Percentiles rank a stretch among this genome's conserved stretches.
These are phyloP conservation scores for Poecilia velifera DNA, from an alignment of 2,797 vertebrate genomes.

Conservation along the genomic window DNA sequence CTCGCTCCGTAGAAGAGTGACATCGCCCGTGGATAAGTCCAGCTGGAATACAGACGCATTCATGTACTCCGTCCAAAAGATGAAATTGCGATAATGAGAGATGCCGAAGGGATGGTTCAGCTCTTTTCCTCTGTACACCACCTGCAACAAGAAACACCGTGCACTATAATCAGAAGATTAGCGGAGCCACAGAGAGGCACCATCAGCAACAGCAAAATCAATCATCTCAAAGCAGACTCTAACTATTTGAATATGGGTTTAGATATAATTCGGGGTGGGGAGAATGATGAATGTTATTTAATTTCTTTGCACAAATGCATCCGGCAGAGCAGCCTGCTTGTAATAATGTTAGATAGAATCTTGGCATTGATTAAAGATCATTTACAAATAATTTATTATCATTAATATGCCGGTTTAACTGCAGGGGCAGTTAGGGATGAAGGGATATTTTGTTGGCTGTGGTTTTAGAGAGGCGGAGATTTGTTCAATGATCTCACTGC, in stretches of 20 bases:
- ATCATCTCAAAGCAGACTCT: constrained; percentile 51
- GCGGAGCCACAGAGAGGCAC: constrained; percentile 13
- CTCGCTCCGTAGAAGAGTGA: constrained; percentile 90
- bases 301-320: constrained; percentile 64
- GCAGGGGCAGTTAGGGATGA: constrained; percentile 29
- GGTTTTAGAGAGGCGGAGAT: constrained; percentile 22
- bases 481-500: constrained; percentile 21
- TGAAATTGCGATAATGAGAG: constrained; percentile 90
- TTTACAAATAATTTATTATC: constrained; percentile 70
- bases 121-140: constrained; percentile 95
- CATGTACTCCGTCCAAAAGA: constrained; percentile 99
- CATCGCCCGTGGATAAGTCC: constrained; percentile 87
- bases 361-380: constrained; percentile 71
- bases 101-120: constrained; percentile 98
- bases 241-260: constrained; percentile 49
- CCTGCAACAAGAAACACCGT: constrained; percentile 75
- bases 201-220: constrained; percentile 38
- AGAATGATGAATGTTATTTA: constrained; percentile 66
- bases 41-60: constrained; percentile 98
- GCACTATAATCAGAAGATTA: constrained; percentile 47
- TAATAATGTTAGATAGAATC: constrained; percentile 67
- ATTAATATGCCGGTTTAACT: constrained; percentile 49
- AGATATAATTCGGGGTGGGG: constrained; percentile 57
- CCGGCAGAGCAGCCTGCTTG: constrained; percentile 48
- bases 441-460: constrained; percentile 43